Evolutionary conservation across 53 echinoderm and acorn worm species (phyloP), one percentile per base, ranked within the genome.

Genomic region (Actinopyga echinites): DNA sequence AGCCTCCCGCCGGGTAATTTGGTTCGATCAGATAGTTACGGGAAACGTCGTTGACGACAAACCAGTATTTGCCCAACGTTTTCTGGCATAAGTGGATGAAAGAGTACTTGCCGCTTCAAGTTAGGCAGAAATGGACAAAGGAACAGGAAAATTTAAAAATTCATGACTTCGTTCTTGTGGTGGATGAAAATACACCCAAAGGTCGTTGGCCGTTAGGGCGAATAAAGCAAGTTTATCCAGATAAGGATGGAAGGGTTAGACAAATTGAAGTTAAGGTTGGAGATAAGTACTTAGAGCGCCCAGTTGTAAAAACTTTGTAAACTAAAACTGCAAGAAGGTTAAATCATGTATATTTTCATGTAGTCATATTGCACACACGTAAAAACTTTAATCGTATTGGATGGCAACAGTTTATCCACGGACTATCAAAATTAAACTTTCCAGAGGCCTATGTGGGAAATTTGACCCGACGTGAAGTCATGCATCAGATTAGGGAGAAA

Each of bases 31-130:
- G 86, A 90, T 37, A 29, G 19, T 5, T 87, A 87, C 59, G 44
- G 59, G 25, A 22, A 69, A 6, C 56, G 86, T 12, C 38, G 89
- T 30, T 92, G 87, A 87, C 79, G 91, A 8, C 91, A 91, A 24
- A 57, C 29, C 91, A 91, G 63, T 84, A 75, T 56, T 32, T 89
- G 21, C 82, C 83, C 0, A 44, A 85, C 58, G 75, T 81, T 30
- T 92, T 92, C 30, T 89, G 92, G 88, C 69, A 38, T 21, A 43
- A 80, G 11, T 93, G 93, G 93, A 28, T 77, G 6, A 71, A 79
- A 42, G 87, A 90, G 30, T 93, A 93, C 73, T 57, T 90, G 19
- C 93, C 93, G 28, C 40, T 93, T 6, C 86, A 89, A 68, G n/a
- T 29, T 5, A 28, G 85, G 4, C 85, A 85, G 44, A 89, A 77